Percentiles rank a stretch among this genome's conserved stretches.
Evolutionary conservation across 2,797 vertebrate species (phyloP).

Genomic region (Galagoides demidoff): DNA sequence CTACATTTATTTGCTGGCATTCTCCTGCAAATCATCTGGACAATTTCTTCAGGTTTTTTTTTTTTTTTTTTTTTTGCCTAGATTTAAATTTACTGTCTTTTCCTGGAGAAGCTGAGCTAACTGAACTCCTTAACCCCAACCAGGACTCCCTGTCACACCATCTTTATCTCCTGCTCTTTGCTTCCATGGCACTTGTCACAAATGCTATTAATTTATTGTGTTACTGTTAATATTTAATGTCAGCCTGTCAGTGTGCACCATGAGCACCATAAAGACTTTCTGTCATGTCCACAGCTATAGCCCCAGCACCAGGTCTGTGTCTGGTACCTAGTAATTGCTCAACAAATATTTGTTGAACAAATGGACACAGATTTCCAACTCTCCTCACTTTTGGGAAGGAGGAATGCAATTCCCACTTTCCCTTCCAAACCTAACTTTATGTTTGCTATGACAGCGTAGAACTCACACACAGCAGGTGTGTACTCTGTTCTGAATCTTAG

Average conservation of each 20-base stretch:
- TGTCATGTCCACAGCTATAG: neutral
- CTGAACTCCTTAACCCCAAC: neutral
- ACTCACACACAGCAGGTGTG: neutral
- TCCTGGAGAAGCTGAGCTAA: neutral
- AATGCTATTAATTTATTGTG: neutral
- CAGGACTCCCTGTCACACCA: neutral
- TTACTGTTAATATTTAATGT: neutral
- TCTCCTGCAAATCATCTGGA: neutral
- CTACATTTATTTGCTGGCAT: neutral
- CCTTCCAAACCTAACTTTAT: neutral
- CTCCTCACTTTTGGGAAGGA: neutral
- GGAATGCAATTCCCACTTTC: neutral
- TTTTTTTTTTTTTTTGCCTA: too few species aligned
- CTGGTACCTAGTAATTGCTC: neutral
- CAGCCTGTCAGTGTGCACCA: neutral
- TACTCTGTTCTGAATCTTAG: neutral
- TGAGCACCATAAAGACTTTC: neutral
- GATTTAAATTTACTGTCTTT: neutral
- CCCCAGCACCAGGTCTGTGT: neutral
- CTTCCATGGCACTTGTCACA: neutral
- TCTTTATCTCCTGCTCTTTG: neutral
- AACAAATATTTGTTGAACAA: neutral
- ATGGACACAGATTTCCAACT: neutral
- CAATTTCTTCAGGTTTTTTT: neutral
- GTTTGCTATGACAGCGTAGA: neutral